phyloP scores from a whole-genome alignment of 2,113 vertebrate genomes.

The Dendropsophus ebraccatus region DNA sequence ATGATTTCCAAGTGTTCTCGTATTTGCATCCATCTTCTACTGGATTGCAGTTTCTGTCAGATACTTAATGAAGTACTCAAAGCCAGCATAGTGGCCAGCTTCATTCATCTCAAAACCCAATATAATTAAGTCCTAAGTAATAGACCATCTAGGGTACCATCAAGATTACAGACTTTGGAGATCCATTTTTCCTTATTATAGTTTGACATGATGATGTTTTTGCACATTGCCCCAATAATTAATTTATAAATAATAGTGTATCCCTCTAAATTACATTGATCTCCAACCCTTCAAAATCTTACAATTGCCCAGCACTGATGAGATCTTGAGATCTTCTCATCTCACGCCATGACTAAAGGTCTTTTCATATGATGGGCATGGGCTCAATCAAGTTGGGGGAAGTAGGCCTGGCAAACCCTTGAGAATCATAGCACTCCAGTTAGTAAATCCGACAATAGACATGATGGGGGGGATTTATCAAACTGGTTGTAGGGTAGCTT shows the following conservation, averaged over 20 bases:
- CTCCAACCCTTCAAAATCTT: neutral
- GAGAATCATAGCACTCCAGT: too few species aligned
- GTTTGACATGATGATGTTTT: neutral
- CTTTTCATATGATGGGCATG: too few species aligned
- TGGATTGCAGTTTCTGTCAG: slow-evolving; percentile 14
- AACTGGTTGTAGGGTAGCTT: too few species aligned
- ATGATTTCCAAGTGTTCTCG: neutral
- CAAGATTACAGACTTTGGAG: neutral
- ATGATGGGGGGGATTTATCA: too few species aligned
- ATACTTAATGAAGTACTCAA: neutral
- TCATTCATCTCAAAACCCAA: neutral
- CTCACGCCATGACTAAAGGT: neutral
- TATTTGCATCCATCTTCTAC: neutral
- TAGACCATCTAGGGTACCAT: neutral
- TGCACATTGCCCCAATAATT: neutral
- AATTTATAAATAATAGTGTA: neutral
- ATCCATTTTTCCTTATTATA: neutral
- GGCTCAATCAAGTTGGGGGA: too few species aligned
- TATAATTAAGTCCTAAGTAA: neutral
- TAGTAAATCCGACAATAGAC: too few species aligned
- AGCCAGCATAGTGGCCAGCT: neutral
- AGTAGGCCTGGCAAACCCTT: too few species aligned
- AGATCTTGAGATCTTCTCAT: neutral
- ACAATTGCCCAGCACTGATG: neutral
- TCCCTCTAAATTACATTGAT: too few species aligned